These are phyloP conservation scores for Unio pictorum DNA, from an alignment of 2,888 invertebrate species.

Conservation along the genomic window DNA sequence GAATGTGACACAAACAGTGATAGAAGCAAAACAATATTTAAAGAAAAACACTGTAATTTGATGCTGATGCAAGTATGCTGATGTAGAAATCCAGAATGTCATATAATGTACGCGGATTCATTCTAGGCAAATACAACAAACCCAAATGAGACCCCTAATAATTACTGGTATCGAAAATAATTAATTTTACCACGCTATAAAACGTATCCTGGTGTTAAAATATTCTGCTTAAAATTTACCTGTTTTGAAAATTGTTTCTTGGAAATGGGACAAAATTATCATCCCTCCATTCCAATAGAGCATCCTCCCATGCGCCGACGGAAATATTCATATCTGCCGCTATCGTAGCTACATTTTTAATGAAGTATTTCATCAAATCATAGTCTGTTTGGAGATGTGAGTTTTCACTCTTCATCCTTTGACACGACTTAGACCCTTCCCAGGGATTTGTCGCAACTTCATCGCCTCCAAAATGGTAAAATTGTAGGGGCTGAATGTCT, in stretches of 20 bases:
- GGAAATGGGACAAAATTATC: constrained; percentile 15
- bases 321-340: constrained; percentile 11
- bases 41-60: too few species aligned
- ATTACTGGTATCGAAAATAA: too few species aligned
- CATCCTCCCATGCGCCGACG: constrained; percentile 33
- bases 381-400: constrained; percentile 16
- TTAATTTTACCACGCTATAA: too few species aligned
- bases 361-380: constrained; percentile 27
- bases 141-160: too few species aligned
- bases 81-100: too few species aligned
- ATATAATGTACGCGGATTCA: too few species aligned
- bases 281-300: constrained; percentile 12
- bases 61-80: too few species aligned
- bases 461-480: constrained; percentile 62
- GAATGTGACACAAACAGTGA: too few species aligned
- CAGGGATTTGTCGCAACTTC: constrained; percentile 56
- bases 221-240: constrained; percentile 3
- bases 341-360: constrained; percentile 18
- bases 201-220: too few species aligned
- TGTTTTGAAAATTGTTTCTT: constrained; percentile 17
- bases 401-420: constrained; percentile 17
- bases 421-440: constrained; percentile 44
- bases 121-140: too few species aligned
- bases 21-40: too few species aligned
- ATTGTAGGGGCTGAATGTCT: constrained; percentile 47